Evolutionary conservation across 2,888 invertebrate genomes (phyloP).

Genomic region (Sinodicranocentrus sp.): DNA sequence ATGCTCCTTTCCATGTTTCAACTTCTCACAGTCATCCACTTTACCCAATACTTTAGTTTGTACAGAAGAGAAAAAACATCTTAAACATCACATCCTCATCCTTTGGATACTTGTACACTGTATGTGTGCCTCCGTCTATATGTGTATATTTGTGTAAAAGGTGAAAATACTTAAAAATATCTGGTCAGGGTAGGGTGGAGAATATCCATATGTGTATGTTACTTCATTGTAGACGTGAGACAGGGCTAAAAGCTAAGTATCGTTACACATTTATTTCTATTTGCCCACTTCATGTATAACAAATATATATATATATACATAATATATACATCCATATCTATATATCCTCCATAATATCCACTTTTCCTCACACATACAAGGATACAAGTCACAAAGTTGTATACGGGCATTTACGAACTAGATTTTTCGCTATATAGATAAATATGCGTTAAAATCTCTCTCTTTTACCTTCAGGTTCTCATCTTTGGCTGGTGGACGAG

Average conservation of each 20-base stretch:
- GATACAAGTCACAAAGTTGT: too few species aligned
- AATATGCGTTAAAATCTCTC: background rate
- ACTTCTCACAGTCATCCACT: background rate
- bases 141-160: constrained; percentile 11
- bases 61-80: background rate
- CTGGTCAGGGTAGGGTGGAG: constrained; percentile 38
- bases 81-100: background rate
- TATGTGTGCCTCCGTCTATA: background rate
- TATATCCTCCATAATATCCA: too few species aligned
- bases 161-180: constrained; percentile 36
- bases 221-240: background rate
- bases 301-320: too few species aligned
- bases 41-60: background rate
- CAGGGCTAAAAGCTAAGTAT: background rate
- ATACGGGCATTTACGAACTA: background rate
- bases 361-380: too few species aligned
- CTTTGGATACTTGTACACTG: background rate
- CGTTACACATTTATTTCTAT: background rate
- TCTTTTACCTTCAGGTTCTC: background rate
- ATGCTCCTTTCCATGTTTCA: background rate
- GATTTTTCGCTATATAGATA: background rate
- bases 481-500: background rate
- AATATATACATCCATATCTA: too few species aligned
- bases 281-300: constrained; percentile 30
- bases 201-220: background rate